Percentiles rank a stretch among this genome's conserved stretches.
Evolutionary conservation across 2,797 vertebrate species (phyloP).

Genomic region (Pseudomugil gertrudae): DNA sequence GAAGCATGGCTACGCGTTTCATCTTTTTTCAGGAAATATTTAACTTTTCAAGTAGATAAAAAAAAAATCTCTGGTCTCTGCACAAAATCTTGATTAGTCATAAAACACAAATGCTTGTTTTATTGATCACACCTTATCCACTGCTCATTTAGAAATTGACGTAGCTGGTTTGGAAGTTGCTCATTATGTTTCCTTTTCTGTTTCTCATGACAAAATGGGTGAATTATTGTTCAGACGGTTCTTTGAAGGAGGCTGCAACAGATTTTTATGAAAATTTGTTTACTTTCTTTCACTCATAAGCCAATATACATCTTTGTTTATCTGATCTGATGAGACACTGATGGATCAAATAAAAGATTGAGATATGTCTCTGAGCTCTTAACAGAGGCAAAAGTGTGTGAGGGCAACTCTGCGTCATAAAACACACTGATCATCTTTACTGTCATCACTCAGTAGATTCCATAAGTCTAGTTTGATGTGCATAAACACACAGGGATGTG

Average conservation of each 20-base stretch:
- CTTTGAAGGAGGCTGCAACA: background rate
- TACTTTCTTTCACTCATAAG: slow-evolving; percentile 12
- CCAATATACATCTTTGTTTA: slow-evolving; percentile 23
- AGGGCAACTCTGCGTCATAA: background rate
- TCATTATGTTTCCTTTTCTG: background rate
- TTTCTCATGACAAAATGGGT: too few species aligned
- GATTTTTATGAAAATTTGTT: background rate
- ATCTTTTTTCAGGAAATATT: slow-evolving; percentile 10
- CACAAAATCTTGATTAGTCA: background rate
- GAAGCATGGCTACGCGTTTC: background rate
- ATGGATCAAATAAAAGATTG: background rate
- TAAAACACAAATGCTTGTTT: background rate
- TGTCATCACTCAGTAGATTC: background rate
- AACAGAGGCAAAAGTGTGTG: background rate
- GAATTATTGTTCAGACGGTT: background rate
- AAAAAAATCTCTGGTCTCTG: background rate
- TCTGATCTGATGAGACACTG: slow-evolving; percentile 13
- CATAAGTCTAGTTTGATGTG: background rate
- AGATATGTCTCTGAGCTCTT: background rate
- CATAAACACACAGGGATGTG: background rate
- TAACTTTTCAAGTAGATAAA: slow-evolving; percentile 7
- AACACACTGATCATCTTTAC: background rate
- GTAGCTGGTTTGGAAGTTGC: background rate
- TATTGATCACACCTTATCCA: background rate
- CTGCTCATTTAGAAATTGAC: background rate